A percentile compares a stretch with the other conserved stretches of the same genome.
phyloP scores from a whole-genome alignment of 2,797 vertebrate species.

The Rhadinocentrus ornatus region DNA sequence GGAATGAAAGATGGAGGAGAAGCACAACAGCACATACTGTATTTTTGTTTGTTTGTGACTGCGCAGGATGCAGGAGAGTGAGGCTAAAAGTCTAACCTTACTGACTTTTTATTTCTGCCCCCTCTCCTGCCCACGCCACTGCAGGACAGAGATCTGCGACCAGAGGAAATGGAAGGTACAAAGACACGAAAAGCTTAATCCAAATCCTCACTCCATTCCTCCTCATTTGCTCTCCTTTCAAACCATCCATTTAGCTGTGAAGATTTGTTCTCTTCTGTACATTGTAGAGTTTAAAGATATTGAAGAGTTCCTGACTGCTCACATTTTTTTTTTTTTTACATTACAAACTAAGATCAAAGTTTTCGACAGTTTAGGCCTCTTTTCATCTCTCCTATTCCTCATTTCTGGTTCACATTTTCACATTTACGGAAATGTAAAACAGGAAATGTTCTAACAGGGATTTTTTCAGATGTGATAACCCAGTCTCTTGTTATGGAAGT shows the following conservation, averaged over 20 bases:
- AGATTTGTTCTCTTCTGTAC: background rate
- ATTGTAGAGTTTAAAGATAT: background rate
- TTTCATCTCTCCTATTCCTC: fast-evolving
- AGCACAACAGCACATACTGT: background rate
- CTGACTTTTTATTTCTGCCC: slow-evolving; percentile 31
- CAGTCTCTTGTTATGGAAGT: background rate
- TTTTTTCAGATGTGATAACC: no score
- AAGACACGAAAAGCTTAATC: slow-evolving; percentile 27
- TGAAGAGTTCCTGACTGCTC: background rate
- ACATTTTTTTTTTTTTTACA: background rate
- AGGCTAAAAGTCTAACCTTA: slow-evolving; percentile 8
- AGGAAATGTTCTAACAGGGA: background rate
- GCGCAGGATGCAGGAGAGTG: background rate
- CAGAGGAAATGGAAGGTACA: slow-evolving; percentile 88
- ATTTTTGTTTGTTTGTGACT: background rate
- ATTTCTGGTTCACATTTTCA: slow-evolving; percentile 7
- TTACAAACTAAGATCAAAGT: slow-evolving; percentile 26
- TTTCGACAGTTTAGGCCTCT: background rate
- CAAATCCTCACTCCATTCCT: slow-evolving; percentile 26
- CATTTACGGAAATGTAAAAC: background rate
- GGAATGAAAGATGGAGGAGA: background rate
- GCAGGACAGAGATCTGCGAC: slow-evolving; percentile 85
- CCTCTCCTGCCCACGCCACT: slow-evolving; percentile 21
- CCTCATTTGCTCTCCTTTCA: slow-evolving; percentile 3
- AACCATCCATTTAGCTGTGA: slow-evolving; percentile 6